Evolutionary conservation across 2,888 invertebrate species (phyloP).

Genomic region (Heteromyza rotundicornis): DNA sequence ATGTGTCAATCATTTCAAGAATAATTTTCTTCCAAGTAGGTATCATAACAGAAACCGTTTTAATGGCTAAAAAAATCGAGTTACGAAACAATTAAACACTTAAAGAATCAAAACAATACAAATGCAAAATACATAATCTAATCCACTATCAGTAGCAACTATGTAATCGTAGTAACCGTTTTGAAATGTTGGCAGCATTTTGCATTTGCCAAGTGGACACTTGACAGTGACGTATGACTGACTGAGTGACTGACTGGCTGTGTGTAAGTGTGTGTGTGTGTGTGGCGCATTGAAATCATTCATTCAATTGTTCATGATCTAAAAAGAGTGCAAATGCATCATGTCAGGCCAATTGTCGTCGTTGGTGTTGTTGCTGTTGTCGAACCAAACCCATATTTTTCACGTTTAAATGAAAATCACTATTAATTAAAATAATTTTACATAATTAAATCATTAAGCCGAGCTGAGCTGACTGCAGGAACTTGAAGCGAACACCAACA

Average conservation of each 20-base stretch:
- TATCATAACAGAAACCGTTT: no score
- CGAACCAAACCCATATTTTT: constrained; percentile 3
- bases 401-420: not conserved
- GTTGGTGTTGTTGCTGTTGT: not conserved
- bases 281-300: not conserved
- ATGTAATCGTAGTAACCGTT: no score
- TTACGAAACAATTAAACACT: no score
- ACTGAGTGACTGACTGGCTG: not conserved
- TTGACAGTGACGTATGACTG: not conserved
- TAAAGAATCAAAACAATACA: no score
- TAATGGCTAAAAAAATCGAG: no score
- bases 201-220: not conserved
- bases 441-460: constrained; percentile 49
- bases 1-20: no score
- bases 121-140: no score
- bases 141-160: no score
- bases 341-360: not conserved
- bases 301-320: constrained; percentile 3
- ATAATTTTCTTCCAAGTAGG: no score
- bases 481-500: no score
- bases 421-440: constrained; percentile 43
- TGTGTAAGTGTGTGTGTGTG: not conserved
- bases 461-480: no score
- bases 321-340: constrained; percentile 6
- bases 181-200: not conserved